Percentiles rank a stretch among this genome's conserved stretches.
Conservation (phyloP, 1,140 invertebrate species). For the Caenorhabditis tropicalis region DNA sequence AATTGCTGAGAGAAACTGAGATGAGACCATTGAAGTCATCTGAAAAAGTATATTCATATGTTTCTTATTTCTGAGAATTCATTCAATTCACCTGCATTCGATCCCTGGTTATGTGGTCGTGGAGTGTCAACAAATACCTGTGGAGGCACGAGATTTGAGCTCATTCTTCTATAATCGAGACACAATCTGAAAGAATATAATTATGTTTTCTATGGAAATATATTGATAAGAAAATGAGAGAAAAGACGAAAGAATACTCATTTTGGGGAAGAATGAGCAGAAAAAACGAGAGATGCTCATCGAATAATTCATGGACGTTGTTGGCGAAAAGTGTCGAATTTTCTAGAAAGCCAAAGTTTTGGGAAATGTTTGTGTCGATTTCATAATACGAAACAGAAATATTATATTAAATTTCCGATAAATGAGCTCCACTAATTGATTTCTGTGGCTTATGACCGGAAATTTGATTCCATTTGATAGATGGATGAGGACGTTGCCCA, state of each 20-base stretch:
- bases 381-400: background rate
- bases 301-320: background rate
- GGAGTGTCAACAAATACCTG: slow-evolving; percentile 32
- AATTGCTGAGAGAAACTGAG: background rate
- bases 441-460: background rate
- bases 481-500: background rate
- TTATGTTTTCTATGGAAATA: background rate
- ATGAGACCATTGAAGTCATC: slow-evolving; percentile 28
- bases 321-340: slow-evolving; percentile 19
- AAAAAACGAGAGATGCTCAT: background rate
- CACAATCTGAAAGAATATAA: background rate
- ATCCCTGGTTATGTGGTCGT: background rate
- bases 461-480: background rate
- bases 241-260: background rate
- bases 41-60: background rate
- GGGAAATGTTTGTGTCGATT: background rate
- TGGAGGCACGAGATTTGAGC: slow-evolving; percentile 27
- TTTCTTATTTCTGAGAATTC: background rate
- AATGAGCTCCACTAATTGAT: background rate
- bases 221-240: background rate
- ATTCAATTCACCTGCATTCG: background rate
- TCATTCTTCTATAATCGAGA: background rate
- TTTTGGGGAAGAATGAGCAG: background rate
- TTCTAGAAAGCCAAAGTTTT: background rate
- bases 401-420: background rate